Evolutionary conservation across 35 echinoderm and acorn worm species (phyloP), one percentile per base, ranked within the genome.

Genomic region (Acanthaster planci): DNA sequence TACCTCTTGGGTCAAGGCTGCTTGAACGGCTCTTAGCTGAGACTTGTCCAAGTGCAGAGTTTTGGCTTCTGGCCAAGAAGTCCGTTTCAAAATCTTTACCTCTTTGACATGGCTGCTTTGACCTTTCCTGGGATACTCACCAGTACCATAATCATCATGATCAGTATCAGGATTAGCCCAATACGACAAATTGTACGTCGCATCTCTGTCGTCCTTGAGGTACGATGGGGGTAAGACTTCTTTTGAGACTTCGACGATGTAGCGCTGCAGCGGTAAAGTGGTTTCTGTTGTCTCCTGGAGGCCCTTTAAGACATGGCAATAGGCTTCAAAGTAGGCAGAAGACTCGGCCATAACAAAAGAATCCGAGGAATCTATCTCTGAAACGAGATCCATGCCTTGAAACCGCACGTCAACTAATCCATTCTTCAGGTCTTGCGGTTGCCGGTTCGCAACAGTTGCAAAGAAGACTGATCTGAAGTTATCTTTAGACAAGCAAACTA

Each of bases 311-410:
- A 99, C 96, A 60, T 94, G 91, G 19, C 96, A 60, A 57, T 99
- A 99, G 44, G 92, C 88, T 80, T 99, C 96, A 78, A 99, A 99
- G 83, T 94, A 99, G 12, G 96, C 92, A 40, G 96, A 89, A n/a
- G 96, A 91, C 64, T 99, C 96, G 37, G 89, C 89, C 96, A 99
- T 99, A 2, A 85, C 58, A 35, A 89, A 99, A 16, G 35, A 68
- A 53, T 38, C 37, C 42, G 83, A 80, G 40, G 85, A 84, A 35
- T 80, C 31, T 29, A 67, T 40, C 16, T 76, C 29, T 10, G 30
- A 19, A n/a, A 82, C 51, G 60, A 68, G 80, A 8, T 36, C 84
- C 37, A 51, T 38, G 15, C 57, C 57, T 4, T 93, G 76, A 67
- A 99, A 90, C 51, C 78, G 81, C 15, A 99, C 22, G 51, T 91